phyloP scores from a whole-genome alignment of 2,113 vertebrate genomes.

The Hyla sarda region DNA sequence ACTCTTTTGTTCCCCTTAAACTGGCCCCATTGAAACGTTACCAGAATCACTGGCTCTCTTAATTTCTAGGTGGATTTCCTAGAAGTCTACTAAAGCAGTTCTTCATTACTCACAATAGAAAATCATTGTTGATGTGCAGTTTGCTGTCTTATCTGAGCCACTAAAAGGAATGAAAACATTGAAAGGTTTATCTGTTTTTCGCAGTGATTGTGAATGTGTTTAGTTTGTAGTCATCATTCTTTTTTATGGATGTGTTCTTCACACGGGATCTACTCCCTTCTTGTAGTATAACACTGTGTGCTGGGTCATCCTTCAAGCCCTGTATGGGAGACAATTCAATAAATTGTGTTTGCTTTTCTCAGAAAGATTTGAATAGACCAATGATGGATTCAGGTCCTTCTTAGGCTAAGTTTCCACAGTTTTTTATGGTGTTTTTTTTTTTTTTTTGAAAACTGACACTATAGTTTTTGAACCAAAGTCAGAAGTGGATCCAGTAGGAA shows the following conservation, averaged over 20 bases:
- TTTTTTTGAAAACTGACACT: too few species aligned
- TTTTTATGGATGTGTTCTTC: not conserved
- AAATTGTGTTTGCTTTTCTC: not conserved
- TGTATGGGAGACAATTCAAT: not conserved
- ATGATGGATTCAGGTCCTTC: not conserved
- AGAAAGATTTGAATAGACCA: not conserved
- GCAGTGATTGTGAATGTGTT: not conserved
- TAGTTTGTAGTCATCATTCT: not conserved
- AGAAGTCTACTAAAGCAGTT: not conserved
- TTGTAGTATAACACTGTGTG: not conserved
- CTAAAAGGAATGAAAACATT: not conserved
- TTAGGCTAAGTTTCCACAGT: too few species aligned
- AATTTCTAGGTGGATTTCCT: too few species aligned
- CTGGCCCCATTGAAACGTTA: not conserved
- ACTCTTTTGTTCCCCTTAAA: constrained; percentile 3
- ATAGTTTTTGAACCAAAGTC: too few species aligned
- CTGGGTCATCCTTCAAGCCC: not conserved
- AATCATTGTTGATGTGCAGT: not conserved
- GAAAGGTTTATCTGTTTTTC: not conserved
- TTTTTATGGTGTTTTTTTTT: too few species aligned
- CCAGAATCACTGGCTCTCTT: not conserved
- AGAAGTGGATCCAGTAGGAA: too few species aligned
- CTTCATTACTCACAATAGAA: constrained; percentile 16
- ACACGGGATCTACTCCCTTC: not conserved
- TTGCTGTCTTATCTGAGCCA: not conserved